phyloP scores from a whole-genome alignment of 1,140 invertebrate species.

The Himalopsyche phryganea region DNA sequence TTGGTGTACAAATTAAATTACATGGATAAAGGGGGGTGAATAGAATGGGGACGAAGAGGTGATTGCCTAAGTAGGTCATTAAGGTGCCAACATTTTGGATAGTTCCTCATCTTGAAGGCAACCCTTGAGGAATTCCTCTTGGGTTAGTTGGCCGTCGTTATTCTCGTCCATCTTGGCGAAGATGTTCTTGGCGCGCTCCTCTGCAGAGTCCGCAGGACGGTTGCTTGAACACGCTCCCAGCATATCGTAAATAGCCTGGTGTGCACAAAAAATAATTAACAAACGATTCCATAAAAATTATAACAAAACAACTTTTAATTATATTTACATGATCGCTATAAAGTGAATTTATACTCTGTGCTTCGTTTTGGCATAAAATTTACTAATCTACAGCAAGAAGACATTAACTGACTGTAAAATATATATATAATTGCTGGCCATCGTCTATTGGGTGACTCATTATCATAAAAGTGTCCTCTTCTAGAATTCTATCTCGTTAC shows the following conservation, averaged over 20 bases:
- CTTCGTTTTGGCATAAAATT: too few species aligned
- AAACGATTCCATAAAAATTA: neutral
- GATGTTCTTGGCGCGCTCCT: conserved; percentile 96
- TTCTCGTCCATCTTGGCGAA: conserved; percentile 99
- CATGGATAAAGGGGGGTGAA: conserved; percentile 3
- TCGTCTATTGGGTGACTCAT: too few species aligned
- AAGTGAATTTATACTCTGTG: too few species aligned
- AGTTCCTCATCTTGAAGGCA: conserved; percentile 97
- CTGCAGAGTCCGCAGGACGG: conserved; percentile 85
- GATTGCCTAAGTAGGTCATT: conserved; percentile 49
- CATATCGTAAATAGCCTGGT: conserved; percentile 99
- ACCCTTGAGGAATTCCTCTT: conserved; percentile 98
- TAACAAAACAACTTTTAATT: too few species aligned
- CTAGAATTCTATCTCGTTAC: too few species aligned
- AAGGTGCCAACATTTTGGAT: conserved; percentile 92
- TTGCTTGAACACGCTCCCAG: conserved; percentile 91
- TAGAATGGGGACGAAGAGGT: conserved; percentile 29
- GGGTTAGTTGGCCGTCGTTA: conserved; percentile 95
- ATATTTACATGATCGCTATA: too few species aligned
- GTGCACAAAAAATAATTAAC: neutral
- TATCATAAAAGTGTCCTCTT: too few species aligned
- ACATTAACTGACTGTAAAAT: too few species aligned
- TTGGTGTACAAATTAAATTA: neutral
- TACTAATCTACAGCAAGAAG: too few species aligned
- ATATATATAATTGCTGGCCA: too few species aligned